Evolutionary conservation across 2,797 vertebrate species (phyloP).

Genomic region (Myotis myotis): DNA sequence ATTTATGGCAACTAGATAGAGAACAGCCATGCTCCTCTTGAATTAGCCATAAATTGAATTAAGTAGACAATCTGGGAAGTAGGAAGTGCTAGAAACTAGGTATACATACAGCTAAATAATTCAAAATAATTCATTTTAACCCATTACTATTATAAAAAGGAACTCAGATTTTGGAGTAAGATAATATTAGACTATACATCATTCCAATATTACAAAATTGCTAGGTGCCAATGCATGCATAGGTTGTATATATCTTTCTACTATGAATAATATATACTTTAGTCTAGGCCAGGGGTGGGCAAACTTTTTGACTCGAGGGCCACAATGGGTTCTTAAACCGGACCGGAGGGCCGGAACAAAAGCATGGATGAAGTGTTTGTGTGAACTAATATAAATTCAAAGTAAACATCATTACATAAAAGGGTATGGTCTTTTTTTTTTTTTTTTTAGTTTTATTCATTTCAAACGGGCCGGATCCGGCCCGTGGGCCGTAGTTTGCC

Average conservation of each 20-base stretch:
- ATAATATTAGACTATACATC: neutral
- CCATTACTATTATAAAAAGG: neutral
- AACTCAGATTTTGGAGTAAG: neutral
- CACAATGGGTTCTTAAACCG: too few species aligned
- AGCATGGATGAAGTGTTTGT: too few species aligned
- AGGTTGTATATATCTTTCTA: neutral
- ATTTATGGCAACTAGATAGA: neutral
- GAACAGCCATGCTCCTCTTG: neutral
- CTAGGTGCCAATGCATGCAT: neutral
- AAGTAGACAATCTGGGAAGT: slow-evolving; percentile 28
- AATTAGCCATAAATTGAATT: neutral
- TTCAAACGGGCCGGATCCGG: too few species aligned
- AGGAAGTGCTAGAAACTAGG: slow-evolving; percentile 8
- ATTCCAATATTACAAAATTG: neutral
- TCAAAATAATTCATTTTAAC: neutral
- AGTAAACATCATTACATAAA: too few species aligned
- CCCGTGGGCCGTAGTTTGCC: too few species aligned
- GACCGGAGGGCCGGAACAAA: too few species aligned
- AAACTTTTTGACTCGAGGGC: too few species aligned
- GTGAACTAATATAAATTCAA: too few species aligned
- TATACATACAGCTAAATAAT: neutral
- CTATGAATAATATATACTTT: neutral
- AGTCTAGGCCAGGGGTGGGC: neutral
- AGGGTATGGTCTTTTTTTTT: too few species aligned
- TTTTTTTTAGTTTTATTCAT: too few species aligned